Conservation (phyloP, 2,113 vertebrate species). For the Sterrhoptilus dennistouni region DNA sequence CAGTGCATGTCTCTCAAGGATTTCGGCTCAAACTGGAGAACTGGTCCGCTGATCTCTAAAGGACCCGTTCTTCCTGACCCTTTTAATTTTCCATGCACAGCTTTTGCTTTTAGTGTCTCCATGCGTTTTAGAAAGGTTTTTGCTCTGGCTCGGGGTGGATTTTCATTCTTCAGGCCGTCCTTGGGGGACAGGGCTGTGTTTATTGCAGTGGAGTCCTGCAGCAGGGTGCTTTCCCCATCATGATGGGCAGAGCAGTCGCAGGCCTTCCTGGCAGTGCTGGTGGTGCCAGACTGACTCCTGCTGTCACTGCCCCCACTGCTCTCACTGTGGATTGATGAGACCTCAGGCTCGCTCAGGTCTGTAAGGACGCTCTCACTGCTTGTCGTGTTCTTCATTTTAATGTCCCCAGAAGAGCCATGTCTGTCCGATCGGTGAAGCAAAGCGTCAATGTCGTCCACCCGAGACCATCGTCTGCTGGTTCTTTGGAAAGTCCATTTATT, state of each 20-base stretch:
- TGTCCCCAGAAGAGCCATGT: conserved; percentile 73
- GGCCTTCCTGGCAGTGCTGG: conserved; percentile 72
- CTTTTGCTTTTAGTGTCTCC: conserved; percentile 88
- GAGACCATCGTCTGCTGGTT: conserved; percentile 93
- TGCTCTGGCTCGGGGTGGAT: conserved; percentile 80
- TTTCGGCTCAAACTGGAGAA: conserved; percentile 85
- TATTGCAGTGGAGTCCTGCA: conserved; percentile 73
- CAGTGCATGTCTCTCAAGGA: conserved; percentile 82
- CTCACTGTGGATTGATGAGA: conserved; percentile 90
- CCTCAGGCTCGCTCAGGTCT: conserved; percentile 90
- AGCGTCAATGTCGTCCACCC: conserved; percentile 81
- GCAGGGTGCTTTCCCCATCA: conserved; percentile 74
- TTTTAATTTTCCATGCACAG: conserved; percentile 79
- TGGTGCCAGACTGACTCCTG: conserved; percentile 53
- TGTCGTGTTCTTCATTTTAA: conserved; percentile 84
- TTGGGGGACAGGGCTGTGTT: conserved; percentile 64
- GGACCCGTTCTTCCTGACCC: conserved; percentile 70
- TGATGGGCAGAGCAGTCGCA: conserved; percentile 75
- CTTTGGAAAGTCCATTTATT: conserved; percentile 98
- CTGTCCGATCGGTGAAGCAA: conserved; percentile 76
- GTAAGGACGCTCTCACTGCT: conserved; percentile 95
- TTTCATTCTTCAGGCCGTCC: conserved; percentile 83
- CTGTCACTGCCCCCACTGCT: conserved; percentile 84
- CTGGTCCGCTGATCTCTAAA: conserved; percentile 85
- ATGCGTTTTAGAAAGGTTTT: conserved; percentile 92